Evolutionary conservation across 2,113 vertebrate species (phyloP).

Genomic region (Chrysochloris asiatica): DNA sequence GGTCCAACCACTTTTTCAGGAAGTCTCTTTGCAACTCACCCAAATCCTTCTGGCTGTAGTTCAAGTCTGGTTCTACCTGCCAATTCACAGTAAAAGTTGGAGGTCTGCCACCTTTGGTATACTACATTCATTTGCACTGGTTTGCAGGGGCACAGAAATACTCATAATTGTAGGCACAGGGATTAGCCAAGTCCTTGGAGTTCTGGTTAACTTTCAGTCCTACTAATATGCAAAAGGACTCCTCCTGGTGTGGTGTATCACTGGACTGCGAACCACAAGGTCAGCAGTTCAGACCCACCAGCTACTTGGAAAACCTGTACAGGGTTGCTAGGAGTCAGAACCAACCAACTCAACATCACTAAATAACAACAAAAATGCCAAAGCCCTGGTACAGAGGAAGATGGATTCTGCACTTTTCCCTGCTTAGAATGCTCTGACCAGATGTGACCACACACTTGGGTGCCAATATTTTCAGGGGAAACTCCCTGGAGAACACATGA

Average conservation of each 20-base stretch:
- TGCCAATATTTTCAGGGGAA: neutral
- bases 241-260: no score
- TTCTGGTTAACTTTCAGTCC: neutral
- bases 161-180: neutral
- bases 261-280: no score
- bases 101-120: neutral
- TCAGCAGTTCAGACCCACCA: no score
- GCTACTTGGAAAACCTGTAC: no score
- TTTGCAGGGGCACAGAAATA: neutral
- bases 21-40: slow-evolving; percentile 6
- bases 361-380: neutral
- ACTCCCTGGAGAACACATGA: neutral
- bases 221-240: no score
- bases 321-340: no score
- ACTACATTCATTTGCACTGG: neutral
- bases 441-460: neutral
- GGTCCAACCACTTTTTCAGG: neutral
- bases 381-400: neutral
- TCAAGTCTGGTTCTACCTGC: neutral
- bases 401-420: neutral
- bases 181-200: neutral
- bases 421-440: neutral
- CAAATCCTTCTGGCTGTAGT: neutral
- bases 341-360: no score
- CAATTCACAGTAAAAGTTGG: neutral